A percentile compares a stretch with the other conserved stretches of the same genome.
Conservation (phyloP, 2,797 vertebrate species). For the Rhynchonycteris naso region DNA sequence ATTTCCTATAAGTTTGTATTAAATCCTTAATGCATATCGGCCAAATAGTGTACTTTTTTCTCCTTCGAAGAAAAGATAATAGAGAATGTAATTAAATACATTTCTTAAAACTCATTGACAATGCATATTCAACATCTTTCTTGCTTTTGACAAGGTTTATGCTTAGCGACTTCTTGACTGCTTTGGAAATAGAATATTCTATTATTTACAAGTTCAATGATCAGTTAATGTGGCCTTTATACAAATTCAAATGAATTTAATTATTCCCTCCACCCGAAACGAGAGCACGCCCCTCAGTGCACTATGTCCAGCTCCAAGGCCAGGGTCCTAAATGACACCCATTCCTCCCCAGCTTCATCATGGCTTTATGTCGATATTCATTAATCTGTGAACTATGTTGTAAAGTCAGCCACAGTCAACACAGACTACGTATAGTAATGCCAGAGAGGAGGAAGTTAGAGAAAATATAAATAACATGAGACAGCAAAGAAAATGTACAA, state of each 20-base stretch:
- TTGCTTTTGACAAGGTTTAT: slow-evolving; percentile 23
- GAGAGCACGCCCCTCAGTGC: neutral
- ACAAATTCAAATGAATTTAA: slow-evolving; percentile 30
- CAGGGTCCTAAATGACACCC: neutral
- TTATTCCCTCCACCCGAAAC: neutral
- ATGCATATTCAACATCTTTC: slow-evolving; percentile 17
- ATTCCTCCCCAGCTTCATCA: neutral
- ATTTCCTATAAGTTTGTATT: slow-evolving; percentile 80
- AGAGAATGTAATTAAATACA: slow-evolving; percentile 14
- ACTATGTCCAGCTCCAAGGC: neutral
- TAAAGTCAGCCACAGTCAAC: neutral
- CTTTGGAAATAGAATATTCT: slow-evolving; percentile 47
- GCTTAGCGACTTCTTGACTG: slow-evolving; percentile 13
- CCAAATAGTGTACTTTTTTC: slow-evolving; percentile 53
- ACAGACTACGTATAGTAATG: neutral
- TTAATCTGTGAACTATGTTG: neutral
- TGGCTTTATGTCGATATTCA: neutral
- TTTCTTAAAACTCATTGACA: slow-evolving; percentile 19
- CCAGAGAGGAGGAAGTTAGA: neutral
- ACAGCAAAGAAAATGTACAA: neutral
- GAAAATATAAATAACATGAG: neutral
- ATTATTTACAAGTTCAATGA: neutral
- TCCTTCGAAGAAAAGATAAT: slow-evolving; percentile 17
- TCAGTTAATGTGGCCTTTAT: neutral
- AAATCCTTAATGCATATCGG: slow-evolving; percentile 78